These are phyloP conservation scores for Alces alces DNA, from an alignment of 2,113 vertebrate species.

Conservation along the genomic window DNA sequence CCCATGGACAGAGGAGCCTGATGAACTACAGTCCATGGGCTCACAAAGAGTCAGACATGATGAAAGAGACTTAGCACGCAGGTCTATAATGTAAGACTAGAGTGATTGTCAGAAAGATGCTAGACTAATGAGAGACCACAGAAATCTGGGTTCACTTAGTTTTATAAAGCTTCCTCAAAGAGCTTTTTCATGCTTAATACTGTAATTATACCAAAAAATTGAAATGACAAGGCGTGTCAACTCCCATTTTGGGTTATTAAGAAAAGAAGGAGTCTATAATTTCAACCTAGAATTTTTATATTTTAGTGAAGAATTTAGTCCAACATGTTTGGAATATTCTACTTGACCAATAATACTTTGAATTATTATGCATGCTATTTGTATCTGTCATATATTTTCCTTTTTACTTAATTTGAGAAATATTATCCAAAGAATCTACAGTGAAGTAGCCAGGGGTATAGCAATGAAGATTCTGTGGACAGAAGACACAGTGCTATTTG, in stretches of 20 bases:
- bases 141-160: not conserved
- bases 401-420: not conserved
- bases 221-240: not conserved
- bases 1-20: not conserved
- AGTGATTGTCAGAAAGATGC: not conserved
- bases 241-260: not conserved
- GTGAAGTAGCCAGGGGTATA: not conserved
- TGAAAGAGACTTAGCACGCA: not conserved
- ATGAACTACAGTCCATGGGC: not conserved
- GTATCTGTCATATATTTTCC: not conserved
- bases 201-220: not conserved
- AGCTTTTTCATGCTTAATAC: not conserved
- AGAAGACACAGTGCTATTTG: not conserved
- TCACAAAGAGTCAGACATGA: not conserved
- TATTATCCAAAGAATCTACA: not conserved
- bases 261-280: not conserved
- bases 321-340: not conserved
- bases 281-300: not conserved
- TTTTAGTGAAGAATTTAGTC: not conserved
- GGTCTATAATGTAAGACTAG: fast-evolving
- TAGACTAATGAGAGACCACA: not conserved
- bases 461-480: not conserved
- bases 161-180: not conserved
- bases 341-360: not conserved
- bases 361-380: not conserved